phyloP scores from a whole-genome alignment of 2,888 invertebrate species.

The Papilio protenor region DNA sequence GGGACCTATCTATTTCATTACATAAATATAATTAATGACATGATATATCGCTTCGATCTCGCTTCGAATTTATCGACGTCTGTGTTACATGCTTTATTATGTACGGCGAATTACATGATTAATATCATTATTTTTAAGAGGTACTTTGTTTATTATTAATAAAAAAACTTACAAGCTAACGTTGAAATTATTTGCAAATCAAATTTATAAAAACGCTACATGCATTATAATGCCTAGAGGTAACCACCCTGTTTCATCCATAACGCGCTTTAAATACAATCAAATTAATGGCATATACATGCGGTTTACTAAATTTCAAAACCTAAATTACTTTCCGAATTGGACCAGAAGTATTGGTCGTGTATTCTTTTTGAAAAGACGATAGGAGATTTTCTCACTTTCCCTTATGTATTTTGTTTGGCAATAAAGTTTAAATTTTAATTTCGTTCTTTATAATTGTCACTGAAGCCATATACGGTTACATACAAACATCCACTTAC shows the following conservation, averaged over 20 bases:
- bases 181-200: conserved; percentile 36
- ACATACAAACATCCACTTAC: conserved; percentile 73
- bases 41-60: neutral
- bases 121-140: conserved; percentile 36
- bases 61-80: neutral
- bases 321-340: conserved; percentile 13
- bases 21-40: neutral
- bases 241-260: conserved; percentile 81
- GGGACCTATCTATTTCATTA: neutral
- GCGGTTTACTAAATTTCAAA: conserved; percentile 25
- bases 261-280: conserved; percentile 56
- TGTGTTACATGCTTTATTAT: conserved; percentile 21
- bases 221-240: conserved; percentile 76
- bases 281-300: conserved; percentile 25
- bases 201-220: conserved; percentile 36
- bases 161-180: conserved; percentile 42
- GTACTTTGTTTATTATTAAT: conserved; percentile 39
- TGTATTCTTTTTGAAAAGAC: conserved; percentile 15
- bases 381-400: neutral
- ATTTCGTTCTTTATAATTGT: conserved; percentile 70
- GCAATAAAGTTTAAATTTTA: neutral
- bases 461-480: conserved; percentile 74
- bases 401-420: neutral
- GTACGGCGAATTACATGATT: conserved; percentile 24
- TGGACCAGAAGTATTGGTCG: conserved; percentile 2